Percentiles rank a stretch among this genome's conserved stretches.
Evolutionary conservation across 2,888 invertebrate species (phyloP).

Genomic region (Nezara viridula): DNA sequence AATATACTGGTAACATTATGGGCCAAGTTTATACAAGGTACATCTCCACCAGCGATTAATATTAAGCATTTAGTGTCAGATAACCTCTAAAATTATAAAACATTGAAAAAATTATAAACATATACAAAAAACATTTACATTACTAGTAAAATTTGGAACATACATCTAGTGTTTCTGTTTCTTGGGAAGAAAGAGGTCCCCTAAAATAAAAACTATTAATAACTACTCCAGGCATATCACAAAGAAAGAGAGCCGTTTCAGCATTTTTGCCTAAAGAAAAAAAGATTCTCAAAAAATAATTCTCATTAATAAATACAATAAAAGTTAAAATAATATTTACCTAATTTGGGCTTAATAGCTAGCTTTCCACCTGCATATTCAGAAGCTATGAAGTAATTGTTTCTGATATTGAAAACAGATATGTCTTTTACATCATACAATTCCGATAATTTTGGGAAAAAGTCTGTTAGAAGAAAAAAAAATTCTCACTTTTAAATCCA

Average conservation of each 20-base stretch:
- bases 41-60: slow-evolving; percentile 49
- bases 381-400: slow-evolving; percentile 55
- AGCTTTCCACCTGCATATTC: slow-evolving; percentile 11
- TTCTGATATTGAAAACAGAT: slow-evolving; percentile 50
- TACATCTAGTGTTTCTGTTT: neutral
- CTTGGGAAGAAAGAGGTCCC: slow-evolving; percentile 7
- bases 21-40: slow-evolving; percentile 37
- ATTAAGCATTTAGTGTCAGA: slow-evolving; percentile 52
- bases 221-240: slow-evolving; percentile 57
- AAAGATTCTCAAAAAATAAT: neutral
- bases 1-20: slow-evolving; percentile 28
- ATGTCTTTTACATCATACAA: slow-evolving; percentile 39
- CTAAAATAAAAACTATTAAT: slow-evolving; percentile 53
- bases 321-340: neutral
- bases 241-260: slow-evolving; percentile 44
- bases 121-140: neutral
- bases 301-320: neutral
- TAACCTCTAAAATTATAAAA: slow-evolving; percentile 21
- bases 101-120: neutral
- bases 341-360: slow-evolving; percentile 11
- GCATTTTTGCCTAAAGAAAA: slow-evolving; percentile 49
- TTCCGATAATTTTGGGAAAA: neutral
- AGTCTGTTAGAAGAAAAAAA: slow-evolving; percentile 29
- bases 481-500: neutral
- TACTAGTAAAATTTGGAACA: neutral